Percentiles rank a stretch among this genome's conserved stretches.
These are phyloP conservation scores for Caenorhabditis auriculariae DNA, from an alignment of 2,888 invertebrate genomes.

Conservation along the genomic window DNA sequence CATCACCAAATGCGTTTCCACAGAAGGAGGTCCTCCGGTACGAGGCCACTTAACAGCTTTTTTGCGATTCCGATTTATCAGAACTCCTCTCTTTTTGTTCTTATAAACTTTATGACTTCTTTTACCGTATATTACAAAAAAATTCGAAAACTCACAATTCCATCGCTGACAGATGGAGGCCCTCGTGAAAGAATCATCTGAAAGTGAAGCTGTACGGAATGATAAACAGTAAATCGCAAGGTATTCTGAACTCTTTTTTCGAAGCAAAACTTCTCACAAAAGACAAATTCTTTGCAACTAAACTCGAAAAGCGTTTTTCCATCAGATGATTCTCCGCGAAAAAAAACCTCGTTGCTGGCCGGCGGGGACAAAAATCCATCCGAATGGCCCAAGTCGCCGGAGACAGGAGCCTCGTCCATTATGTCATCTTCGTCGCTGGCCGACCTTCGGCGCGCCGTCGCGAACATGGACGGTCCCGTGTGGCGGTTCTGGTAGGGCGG, in stretches of 20 bases:
- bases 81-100: no score
- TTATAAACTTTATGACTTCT: no score
- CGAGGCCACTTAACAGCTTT: not conserved
- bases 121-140: no score
- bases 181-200: slow-evolving; percentile 9
- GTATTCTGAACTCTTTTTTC: no score
- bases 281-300: no score
- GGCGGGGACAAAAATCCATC: slow-evolving; percentile 56
- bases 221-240: no score
- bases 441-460: not conserved
- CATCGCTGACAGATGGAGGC: slow-evolving; percentile 29
- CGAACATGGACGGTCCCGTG: no score
- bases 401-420: slow-evolving; percentile 6
- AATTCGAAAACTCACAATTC: not conserved
- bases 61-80: no score
- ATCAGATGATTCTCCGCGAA: no score
- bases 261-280: no score
- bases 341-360: slow-evolving; percentile 51
- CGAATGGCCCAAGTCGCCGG: not conserved
- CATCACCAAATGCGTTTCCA: slow-evolving; percentile 35
- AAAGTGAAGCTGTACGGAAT: not conserved
- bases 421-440: not conserved
- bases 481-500: no score
- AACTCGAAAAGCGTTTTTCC: no score
- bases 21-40: slow-evolving; percentile 24